phyloP scores from a whole-genome alignment of 2,888 invertebrate genomes.

The Xylocampa areola region DNA sequence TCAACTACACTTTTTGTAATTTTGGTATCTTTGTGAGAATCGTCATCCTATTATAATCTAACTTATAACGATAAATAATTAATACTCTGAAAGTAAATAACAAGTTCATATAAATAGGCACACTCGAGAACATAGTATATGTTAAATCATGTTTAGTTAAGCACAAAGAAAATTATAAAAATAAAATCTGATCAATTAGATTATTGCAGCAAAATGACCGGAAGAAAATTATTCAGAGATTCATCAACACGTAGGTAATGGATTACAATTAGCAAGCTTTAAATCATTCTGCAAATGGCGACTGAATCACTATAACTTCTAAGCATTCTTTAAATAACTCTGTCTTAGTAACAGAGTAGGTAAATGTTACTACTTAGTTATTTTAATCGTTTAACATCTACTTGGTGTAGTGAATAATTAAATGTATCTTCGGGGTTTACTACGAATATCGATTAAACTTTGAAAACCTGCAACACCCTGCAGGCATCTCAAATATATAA shows the following conservation, averaged over 20 bases:
- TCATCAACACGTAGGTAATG: conserved; percentile 56
- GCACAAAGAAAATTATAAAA: conserved; percentile 8
- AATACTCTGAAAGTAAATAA: conserved; percentile 80
- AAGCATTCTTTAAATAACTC: conserved; percentile 29
- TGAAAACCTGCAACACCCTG: conserved; percentile 71
- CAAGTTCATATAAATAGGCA: conserved; percentile 78
- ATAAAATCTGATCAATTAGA: conserved; percentile 13
- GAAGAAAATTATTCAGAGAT: conserved; percentile 51
- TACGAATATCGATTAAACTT: conserved; percentile 70
- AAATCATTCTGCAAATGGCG: conserved; percentile 39
- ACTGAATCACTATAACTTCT: conserved; percentile 41
- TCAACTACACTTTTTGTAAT: conserved; percentile 51
- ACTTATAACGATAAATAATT: conserved; percentile 71
- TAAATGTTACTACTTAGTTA: conserved; percentile 38
- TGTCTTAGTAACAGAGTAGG: conserved; percentile 32
- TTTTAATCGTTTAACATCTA: conserved; percentile 51
- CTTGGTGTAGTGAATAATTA: conserved; percentile 47
- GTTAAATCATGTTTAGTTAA: conserved; percentile 35
- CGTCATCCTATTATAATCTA: conserved; percentile 70
- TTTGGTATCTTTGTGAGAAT: conserved; percentile 70
- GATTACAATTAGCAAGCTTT: conserved; percentile 37
- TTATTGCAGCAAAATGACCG: conserved; percentile 37
- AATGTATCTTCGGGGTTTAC: conserved; percentile 62
- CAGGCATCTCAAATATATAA: conserved; percentile 82
- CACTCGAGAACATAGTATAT: conserved; percentile 72